Evolutionary conservation across 2,888 invertebrate genomes (phyloP).

Genomic region (Heliconius ismenius): DNA sequence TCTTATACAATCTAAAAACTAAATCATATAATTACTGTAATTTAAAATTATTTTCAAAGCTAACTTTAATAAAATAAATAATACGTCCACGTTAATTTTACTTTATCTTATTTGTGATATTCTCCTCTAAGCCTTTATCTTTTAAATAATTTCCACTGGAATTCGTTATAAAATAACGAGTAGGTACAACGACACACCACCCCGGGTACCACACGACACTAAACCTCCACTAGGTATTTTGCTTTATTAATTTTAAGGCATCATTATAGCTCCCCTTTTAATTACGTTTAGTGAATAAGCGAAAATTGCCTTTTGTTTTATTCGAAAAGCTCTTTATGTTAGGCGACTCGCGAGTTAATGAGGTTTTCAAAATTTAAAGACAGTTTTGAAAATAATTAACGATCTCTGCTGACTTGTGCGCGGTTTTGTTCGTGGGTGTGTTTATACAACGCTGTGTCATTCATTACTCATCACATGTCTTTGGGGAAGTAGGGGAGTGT

Average conservation of each 20-base stretch:
- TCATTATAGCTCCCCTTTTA: slow-evolving; percentile 70
- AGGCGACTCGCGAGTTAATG: slow-evolving; percentile 71
- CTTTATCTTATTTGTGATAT: too few relatives aligned
- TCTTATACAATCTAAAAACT: neutral
- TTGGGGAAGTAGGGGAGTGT: neutral
- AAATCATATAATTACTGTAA: neutral
- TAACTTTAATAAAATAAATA: neutral
- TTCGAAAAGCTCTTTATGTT: slow-evolving; percentile 70
- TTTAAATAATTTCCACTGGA: slow-evolving; percentile 4
- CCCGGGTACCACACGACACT: slow-evolving; percentile 40
- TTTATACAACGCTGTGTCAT: slow-evolving; percentile 33
- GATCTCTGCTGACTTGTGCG: slow-evolving; percentile 59
- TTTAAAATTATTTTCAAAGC: too few relatives aligned
- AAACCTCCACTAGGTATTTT: slow-evolving; percentile 55
- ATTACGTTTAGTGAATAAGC: slow-evolving; percentile 80
- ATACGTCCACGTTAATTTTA: too few relatives aligned
- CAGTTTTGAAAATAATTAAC: slow-evolving; percentile 76
- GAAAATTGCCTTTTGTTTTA: slow-evolving; percentile 79
- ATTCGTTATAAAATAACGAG: slow-evolving; percentile 15
- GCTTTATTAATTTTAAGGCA: slow-evolving; percentile 65
- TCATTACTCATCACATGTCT: slow-evolving; percentile 32
- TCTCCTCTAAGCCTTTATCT: neutral
- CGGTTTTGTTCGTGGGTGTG: slow-evolving; percentile 35
- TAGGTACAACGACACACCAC: slow-evolving; percentile 1
- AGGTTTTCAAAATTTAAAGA: slow-evolving; percentile 77